phyloP scores from a whole-genome alignment of 2,113 vertebrate genomes.

The Garra rufa region DNA sequence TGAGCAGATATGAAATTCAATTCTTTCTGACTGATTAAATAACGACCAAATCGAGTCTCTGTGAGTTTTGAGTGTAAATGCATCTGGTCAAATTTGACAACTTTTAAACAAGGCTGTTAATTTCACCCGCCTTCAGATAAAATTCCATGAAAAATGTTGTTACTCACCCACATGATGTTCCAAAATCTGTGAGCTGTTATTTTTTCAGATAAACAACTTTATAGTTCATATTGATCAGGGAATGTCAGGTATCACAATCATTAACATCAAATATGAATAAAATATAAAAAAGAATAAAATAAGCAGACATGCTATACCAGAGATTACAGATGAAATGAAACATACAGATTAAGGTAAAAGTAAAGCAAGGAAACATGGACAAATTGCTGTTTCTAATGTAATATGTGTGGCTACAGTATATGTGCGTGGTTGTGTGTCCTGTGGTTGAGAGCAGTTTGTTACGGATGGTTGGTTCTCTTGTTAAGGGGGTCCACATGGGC shows the following conservation, averaged over 20 bases:
- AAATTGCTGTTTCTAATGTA: too few species aligned
- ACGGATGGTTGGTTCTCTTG: conserved; percentile 26
- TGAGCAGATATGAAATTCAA: too few species aligned
- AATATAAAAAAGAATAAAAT: not conserved
- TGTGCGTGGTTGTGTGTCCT: not conserved
- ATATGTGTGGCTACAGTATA: not conserved
- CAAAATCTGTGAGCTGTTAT: not conserved
- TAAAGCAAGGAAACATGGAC: too few species aligned
- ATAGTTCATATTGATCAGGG: not conserved
- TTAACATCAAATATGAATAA: not conserved
- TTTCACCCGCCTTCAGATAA: not conserved
- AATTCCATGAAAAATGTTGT: not conserved
- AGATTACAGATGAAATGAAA: too few species aligned
- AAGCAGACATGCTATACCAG: too few species aligned
- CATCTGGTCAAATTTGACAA: not conserved
- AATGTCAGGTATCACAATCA: not conserved
- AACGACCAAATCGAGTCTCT: too few species aligned
- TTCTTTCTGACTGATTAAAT: too few species aligned
- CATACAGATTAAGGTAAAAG: not conserved
- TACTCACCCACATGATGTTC: not conserved
- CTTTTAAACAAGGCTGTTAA: not conserved
- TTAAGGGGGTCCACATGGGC: conserved; percentile 23
- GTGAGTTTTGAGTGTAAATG: not conserved
- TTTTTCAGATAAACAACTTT: not conserved
- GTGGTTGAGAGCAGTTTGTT: conserved; percentile 18